Base-by-base conservation (phyloP, 2,113 vertebrate species). In the Hirundichthys speculiger region DNA sequence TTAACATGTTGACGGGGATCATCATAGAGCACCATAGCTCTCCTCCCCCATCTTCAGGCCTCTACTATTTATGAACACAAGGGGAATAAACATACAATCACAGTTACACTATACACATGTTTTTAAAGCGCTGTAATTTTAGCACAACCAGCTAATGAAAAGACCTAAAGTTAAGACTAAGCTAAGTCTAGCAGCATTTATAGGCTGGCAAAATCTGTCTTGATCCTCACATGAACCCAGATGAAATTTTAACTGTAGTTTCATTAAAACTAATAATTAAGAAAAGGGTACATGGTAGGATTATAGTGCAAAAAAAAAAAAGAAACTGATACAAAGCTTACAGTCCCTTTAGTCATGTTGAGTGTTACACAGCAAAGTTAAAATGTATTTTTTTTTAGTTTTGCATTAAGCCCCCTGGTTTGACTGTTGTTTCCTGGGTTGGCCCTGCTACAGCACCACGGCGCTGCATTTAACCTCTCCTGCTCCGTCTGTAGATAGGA, bases 401-500 rank as follows among this genome's bases (percentile, higher is more conserved):
- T 79, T 85, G 80, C 66, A 70, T 75, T 86, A 89, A 83, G 54
- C 72, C 39, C 59, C 19, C 6, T 16, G 18, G 45, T 61, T 71
- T 68, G 66, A 62, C 54, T 56, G 24, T 71, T 56, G 16, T 57
- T 75, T 64, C 83, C 59, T 55, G 69, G 79, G 83, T 88, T 73
- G 92, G 87, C 20, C 73, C 58, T 49, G 77, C 49, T 40, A 73
- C 75, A 73, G 63, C 79, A 53, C 43, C 25, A 18, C 1, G 50
- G 67, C 64, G 24, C 62, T 45, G 56, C 64, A 51, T 71, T 78
- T 80, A 73, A 67, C 68, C 83, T 78, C 76, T 79, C 73, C 72
- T 56, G 64, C 83, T 83, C 78, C 79, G 76, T 92, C 82, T 56
- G 64, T 88, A 86, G 88, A 91, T 90, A 91, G 92, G 83, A 93